Percentiles rank a stretch among this genome's conserved stretches.
Evolutionary conservation across 1,140 invertebrate genomes (phyloP).

Genomic region (Tribolium castaneum): DNA sequence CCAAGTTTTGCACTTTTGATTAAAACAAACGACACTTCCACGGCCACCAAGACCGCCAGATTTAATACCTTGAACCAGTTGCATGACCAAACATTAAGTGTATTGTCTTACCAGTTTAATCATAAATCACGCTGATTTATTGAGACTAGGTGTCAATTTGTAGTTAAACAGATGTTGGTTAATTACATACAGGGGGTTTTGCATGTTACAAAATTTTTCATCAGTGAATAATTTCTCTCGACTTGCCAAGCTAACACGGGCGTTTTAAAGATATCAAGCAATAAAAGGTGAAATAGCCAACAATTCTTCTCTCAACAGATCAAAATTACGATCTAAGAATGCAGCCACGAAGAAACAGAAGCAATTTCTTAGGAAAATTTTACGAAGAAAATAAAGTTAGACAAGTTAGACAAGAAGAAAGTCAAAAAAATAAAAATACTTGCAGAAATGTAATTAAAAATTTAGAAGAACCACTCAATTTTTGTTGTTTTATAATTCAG

Average conservation of each 20-base stretch:
- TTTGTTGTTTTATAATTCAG: too few relatives aligned
- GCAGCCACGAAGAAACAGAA: too few relatives aligned
- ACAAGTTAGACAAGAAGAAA: too few relatives aligned
- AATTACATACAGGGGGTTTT: background rate
- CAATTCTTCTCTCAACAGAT: too few relatives aligned
- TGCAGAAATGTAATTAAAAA: too few relatives aligned
- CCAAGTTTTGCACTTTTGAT: background rate
- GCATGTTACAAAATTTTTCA: conserved; percentile 1
- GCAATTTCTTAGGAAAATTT: too few relatives aligned
- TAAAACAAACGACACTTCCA: background rate
- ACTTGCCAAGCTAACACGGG: background rate
- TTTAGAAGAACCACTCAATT: too few relatives aligned
- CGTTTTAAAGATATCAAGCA: too few relatives aligned
- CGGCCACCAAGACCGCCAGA: conserved; percentile 9
- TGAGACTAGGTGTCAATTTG: background rate
- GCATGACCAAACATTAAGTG: conserved; percentile 5
- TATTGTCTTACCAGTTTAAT: background rate
- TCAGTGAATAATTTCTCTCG: background rate
- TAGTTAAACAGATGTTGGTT: background rate
- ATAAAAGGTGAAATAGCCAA: too few relatives aligned
- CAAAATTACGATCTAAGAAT: too few relatives aligned
- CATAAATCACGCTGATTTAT: conserved; percentile 7
- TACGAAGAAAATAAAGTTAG: too few relatives aligned
- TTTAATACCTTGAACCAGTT: conserved; percentile 26
- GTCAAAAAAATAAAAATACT: too few relatives aligned